Evolutionary conservation across 2,797 vertebrate species (phyloP).

Genomic region (Hemibagrus guttatus): DNA sequence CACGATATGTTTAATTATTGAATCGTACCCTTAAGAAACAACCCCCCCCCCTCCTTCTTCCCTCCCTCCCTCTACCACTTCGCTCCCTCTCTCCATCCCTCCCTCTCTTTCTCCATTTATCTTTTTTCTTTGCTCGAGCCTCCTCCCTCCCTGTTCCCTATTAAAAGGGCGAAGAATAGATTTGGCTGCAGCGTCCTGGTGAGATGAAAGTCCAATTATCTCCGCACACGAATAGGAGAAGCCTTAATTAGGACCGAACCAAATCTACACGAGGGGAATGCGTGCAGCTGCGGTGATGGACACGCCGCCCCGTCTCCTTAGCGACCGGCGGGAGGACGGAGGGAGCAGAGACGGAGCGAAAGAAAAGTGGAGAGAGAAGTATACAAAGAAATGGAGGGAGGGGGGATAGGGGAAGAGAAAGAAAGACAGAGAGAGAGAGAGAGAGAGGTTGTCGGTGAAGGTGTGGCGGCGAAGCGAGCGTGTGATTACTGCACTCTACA

Average conservation of each 20-base stretch:
- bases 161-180: constrained; percentile 89
- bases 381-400: constrained; percentile 68
- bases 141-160: constrained; percentile 66
- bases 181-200: constrained; percentile 90
- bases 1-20: constrained; percentile 87
- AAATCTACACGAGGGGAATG: constrained; percentile 84
- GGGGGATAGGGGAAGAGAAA: not conserved
- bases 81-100: constrained; percentile 54
- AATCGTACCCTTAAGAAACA: constrained; percentile 87
- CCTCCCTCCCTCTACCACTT: constrained; percentile 27
- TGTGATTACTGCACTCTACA: constrained; percentile 76
- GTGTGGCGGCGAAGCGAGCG: constrained; percentile 26
- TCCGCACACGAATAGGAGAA: constrained; percentile 88
- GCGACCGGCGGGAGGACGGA: constrained; percentile 67
- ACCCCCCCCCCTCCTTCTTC: constrained; percentile 59
- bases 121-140: not conserved
- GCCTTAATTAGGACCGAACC: constrained; percentile 88
- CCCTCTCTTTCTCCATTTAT: constrained; percentile 69
- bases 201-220: constrained; percentile 96
- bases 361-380: constrained; percentile 61
- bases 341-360: constrained; percentile 57
- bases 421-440: not conserved
- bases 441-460: constrained; percentile 27
- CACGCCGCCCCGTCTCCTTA: constrained; percentile 77
- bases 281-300: constrained; percentile 81